These are phyloP conservation scores for Chloebia gouldiae DNA, from an alignment of 2,113 vertebrate genomes.

Conservation along the genomic window DNA sequence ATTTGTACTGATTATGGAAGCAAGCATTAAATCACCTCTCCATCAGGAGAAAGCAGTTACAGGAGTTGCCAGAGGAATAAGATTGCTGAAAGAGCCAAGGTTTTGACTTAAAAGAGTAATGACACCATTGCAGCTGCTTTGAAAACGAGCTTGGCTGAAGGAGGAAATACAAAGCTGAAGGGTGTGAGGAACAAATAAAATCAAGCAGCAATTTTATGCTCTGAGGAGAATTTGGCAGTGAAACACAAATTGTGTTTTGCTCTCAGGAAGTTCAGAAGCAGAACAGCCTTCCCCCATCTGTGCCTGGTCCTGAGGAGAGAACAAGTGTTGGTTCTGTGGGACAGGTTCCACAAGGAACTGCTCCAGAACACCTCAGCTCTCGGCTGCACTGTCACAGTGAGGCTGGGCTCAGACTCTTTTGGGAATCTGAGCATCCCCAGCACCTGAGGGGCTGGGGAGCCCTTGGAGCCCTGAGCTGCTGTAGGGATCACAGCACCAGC, in stretches of 20 bases:
- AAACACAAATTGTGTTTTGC: not conserved
- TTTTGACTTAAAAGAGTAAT: conserved; percentile 47
- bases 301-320: not conserved
- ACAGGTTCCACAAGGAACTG: not conserved
- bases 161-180: not conserved
- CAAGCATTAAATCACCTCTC: conserved; percentile 21
- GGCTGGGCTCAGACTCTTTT: not conserved
- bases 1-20: conserved; percentile 33
- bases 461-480: not conserved
- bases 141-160: not conserved
- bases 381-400: not conserved
- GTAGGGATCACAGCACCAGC: not conserved
- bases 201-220: not conserved
- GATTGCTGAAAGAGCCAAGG: conserved; percentile 1
- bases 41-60: not conserved
- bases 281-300: not conserved
- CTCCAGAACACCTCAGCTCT: not conserved
- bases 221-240: not conserved
- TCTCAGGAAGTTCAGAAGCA: not conserved
- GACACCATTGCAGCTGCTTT: conserved; percentile 5
- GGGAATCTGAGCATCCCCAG: not conserved
- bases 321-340: not conserved
- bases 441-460: not conserved
- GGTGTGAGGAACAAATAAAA: not conserved
- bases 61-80: conserved; percentile 13